Evolutionary conservation across 2,113 vertebrate species (phyloP).

Genomic region (Nipponia nippon): DNA sequence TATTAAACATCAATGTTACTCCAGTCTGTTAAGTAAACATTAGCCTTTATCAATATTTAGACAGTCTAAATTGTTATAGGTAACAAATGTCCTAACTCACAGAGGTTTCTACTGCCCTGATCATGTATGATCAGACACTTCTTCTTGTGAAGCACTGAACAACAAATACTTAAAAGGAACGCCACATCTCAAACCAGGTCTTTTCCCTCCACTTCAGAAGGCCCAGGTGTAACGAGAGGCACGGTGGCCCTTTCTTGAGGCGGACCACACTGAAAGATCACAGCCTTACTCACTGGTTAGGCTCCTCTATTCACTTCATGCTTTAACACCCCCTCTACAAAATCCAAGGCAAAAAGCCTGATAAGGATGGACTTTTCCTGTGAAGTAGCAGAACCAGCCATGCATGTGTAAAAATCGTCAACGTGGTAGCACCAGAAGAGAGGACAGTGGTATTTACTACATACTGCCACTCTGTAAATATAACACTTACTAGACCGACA

Average conservation of each 20-base stretch:
- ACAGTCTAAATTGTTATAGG: neutral
- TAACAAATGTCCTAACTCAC: neutral
- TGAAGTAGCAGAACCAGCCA: neutral
- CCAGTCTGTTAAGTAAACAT: neutral
- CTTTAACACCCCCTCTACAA: neutral
- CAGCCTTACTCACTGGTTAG: neutral
- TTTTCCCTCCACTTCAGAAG: neutral
- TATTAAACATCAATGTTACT: neutral
- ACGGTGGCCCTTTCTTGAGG: neutral
- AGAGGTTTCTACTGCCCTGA: neutral
- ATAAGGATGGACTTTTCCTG: neutral
- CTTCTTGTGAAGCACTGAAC: neutral
- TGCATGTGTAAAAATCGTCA: neutral
- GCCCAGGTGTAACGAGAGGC: neutral
- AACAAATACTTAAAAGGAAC: neutral
- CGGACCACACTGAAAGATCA: neutral
- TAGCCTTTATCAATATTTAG: neutral
- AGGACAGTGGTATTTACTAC: neutral
- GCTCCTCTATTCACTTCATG: neutral
- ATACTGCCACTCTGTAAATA: neutral
- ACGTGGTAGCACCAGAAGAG: neutral
- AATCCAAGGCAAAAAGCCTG: neutral
- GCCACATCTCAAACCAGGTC: neutral
- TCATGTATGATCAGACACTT: neutral
- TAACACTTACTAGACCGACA: conserved; percentile 79